Evolutionary conservation across 2,888 invertebrate genomes (phyloP).

Genomic region (Rutpela maculata): DNA sequence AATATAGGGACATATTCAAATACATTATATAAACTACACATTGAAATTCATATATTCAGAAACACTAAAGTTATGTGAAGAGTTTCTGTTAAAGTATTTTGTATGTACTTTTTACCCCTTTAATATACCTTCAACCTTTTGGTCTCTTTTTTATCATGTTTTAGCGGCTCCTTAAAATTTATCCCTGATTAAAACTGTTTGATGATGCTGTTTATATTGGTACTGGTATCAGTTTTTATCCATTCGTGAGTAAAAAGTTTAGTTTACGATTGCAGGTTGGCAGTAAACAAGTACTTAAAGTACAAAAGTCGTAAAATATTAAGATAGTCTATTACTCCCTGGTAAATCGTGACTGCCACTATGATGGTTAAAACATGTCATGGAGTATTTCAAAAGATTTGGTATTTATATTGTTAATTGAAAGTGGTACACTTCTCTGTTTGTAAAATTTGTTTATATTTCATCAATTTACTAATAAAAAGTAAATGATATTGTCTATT

Average conservation of each 20-base stretch:
- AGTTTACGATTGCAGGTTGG: conserved; percentile 7
- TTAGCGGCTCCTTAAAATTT: not conserved
- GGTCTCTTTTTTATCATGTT: not conserved
- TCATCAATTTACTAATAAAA: no score
- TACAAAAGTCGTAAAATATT: conserved; percentile 8
- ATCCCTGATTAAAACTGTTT: not conserved
- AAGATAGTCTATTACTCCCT: not conserved
- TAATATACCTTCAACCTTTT: not conserved
- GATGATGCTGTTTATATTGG: not conserved
- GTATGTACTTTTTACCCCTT: not conserved
- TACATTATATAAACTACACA: no score
- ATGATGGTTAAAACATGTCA: no score
- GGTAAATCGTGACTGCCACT: not conserved
- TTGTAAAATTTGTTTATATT: no score
- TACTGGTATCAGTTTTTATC: not conserved
- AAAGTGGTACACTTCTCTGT: no score
- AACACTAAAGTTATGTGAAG: no score
- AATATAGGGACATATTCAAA: no score
- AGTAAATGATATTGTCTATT: no score
- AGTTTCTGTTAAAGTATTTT: no score
- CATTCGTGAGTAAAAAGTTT: conserved; percentile 15
- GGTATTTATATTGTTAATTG: no score
- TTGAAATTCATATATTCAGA: no score
- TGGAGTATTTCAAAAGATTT: no score
- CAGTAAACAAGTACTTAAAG: conserved; percentile 1